Conservation (phyloP, 2,888 invertebrate genomes). For the Oeneis ivallda region DNA sequence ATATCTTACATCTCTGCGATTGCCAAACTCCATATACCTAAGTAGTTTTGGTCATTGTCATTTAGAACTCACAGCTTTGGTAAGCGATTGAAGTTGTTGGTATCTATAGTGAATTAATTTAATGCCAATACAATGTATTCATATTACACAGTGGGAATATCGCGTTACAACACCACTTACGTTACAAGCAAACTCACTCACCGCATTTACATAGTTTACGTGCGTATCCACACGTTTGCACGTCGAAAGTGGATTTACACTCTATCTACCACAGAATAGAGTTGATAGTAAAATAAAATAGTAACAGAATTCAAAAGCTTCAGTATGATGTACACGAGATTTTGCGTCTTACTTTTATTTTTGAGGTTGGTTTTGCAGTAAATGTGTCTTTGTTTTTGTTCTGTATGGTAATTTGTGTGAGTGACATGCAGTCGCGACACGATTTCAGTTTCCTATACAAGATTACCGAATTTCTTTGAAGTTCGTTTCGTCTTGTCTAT, state of each 20-base stretch:
- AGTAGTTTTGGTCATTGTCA: no score
- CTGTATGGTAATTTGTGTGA: slow-evolving; percentile 30
- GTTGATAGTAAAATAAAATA: neutral
- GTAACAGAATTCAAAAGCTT: slow-evolving; percentile 14
- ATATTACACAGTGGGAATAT: slow-evolving; percentile 33
- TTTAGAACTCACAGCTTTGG: no score
- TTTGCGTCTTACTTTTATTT: slow-evolving; percentile 7
- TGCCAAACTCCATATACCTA: no score
- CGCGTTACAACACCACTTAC: slow-evolving; percentile 42
- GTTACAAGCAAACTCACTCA: slow-evolving; percentile 61
- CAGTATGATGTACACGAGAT: slow-evolving; percentile 12
- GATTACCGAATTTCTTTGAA: neutral
- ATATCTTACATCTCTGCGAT: no score
- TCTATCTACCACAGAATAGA: neutral
- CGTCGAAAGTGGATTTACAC: neutral
- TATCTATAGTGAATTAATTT: neutral
- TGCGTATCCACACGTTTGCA: slow-evolving; percentile 25
- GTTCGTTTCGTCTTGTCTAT: no score
- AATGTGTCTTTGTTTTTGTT: slow-evolving; percentile 4
- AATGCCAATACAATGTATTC: slow-evolving; percentile 4
- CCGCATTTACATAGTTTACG: slow-evolving; percentile 38
- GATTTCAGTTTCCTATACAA: slow-evolving; percentile 27
- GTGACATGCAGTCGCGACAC: slow-evolving; percentile 31
- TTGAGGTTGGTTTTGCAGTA: slow-evolving; percentile 21
- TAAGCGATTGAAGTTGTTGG: no score